phyloP scores from a whole-genome alignment of 1,140 invertebrate genomes.

The Tribolium madens region DNA sequence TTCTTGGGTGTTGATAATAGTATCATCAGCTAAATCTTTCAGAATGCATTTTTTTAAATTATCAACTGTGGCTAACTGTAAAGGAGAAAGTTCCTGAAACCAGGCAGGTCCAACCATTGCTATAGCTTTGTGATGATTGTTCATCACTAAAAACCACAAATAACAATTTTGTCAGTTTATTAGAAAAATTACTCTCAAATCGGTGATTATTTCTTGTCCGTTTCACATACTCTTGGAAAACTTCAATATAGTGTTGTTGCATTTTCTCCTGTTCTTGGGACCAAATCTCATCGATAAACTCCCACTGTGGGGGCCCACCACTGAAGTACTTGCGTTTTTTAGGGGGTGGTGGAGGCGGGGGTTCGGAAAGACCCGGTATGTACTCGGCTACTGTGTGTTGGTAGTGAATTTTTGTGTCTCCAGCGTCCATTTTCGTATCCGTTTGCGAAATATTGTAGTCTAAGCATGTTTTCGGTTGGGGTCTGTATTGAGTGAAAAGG shows the following conservation, averaged over 20 bases:
- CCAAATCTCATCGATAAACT: constrained; percentile 58
- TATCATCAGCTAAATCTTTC: constrained; percentile 50
- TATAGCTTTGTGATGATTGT: constrained; percentile 39
- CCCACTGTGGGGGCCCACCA: constrained; percentile 53
- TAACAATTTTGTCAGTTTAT: background rate
- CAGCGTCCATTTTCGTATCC: constrained; percentile 50
- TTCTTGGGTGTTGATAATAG: constrained; percentile 50
- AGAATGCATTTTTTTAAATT: constrained; percentile 53
- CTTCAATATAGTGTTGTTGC: constrained; percentile 46
- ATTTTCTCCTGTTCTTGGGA: constrained; percentile 40
- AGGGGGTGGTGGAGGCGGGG: constrained; percentile 11
- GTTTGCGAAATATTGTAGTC: constrained; percentile 55
- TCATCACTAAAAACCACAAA: constrained; percentile 14
- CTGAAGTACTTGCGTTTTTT: constrained; percentile 44
- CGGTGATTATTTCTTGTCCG: constrained; percentile 6
- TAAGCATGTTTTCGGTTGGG: constrained; percentile 11
- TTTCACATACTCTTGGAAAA: constrained; percentile 35
- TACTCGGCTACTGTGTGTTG: constrained; percentile 50
- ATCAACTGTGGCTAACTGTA: constrained; percentile 57
- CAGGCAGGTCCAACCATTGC: constrained; percentile 58
- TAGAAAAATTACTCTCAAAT: background rate
- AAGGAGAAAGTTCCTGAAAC: constrained; percentile 62
- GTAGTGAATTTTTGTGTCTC: constrained; percentile 48
- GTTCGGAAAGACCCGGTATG: constrained; percentile 19
- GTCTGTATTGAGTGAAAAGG: background rate